Percentiles rank a stretch among this genome's conserved stretches.
Conservation (phyloP, 30 jellyfish, hydroid and myxozoan genomes). For the Morbakka virulenta region DNA sequence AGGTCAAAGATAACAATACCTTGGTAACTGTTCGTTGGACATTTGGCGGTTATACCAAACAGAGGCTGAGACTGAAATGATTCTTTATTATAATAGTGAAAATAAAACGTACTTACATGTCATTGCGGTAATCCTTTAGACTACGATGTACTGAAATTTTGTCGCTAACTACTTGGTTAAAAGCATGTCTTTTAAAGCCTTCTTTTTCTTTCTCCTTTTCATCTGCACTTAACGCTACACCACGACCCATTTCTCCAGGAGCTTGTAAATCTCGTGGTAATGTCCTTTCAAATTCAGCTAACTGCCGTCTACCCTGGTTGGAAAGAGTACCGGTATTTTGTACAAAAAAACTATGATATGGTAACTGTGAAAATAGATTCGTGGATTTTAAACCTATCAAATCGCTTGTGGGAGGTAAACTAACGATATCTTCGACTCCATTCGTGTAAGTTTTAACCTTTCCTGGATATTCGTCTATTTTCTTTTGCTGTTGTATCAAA, state of each 20-base stretch:
- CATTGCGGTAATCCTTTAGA: constrained; percentile 80
- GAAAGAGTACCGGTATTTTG: not conserved
- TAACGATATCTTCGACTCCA: not conserved
- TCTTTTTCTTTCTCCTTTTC: constrained; percentile 92
- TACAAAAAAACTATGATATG: not conserved
- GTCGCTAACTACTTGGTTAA: constrained; percentile 88
- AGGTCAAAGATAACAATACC: too few species aligned
- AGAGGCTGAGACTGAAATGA: too few species aligned
- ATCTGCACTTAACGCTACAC: constrained; percentile 56
- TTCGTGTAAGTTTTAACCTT: not conserved
- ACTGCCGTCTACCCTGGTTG: not conserved
- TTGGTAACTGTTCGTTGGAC: too few species aligned
- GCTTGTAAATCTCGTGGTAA: constrained; percentile 45
- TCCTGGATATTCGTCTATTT: not conserved
- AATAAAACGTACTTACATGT: constrained; percentile 45
- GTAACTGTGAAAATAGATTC: not conserved
- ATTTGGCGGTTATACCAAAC: too few species aligned
- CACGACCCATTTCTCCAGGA: constrained; percentile 93
- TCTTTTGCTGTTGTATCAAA: not conserved
- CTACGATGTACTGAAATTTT: constrained; percentile 94
- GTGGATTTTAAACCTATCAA: too few species aligned
- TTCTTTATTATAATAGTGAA: not conserved
- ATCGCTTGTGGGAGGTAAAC: too few species aligned
- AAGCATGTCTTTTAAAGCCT: constrained; percentile 92
- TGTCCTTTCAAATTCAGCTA: constrained; percentile 72